Evolutionary conservation across 1,140 invertebrate species (phyloP), one percentile per base, ranked within the genome.

Genomic region (Achroia grisella): DNA sequence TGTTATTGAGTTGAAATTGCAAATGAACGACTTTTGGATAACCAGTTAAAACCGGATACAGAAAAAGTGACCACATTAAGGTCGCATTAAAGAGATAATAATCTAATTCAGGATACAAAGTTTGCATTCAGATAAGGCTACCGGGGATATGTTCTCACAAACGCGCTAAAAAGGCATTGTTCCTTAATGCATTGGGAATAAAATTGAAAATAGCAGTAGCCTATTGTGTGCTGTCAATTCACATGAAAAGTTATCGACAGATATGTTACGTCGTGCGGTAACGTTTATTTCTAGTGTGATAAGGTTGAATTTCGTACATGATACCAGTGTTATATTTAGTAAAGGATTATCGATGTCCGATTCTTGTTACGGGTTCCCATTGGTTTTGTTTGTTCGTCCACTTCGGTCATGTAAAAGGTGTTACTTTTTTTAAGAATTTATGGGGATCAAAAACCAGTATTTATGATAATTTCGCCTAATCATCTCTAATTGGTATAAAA

Each of bases 101-200:
- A 77, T 77, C 74, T 68, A 69, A 73, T 69, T 53, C 54, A 48
- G 62, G 67, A 70, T 67, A 62, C 64, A 71, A 70, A 73, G 71
- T 70, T 58, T 59, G 51, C 60, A 59, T 55, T 56, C 34, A 49
- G 41, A 50, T 45, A 62, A 53, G 49, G 37, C 44, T 62, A 36
- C 34, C 15, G 34, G 17, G 17, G 17, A 23, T 6, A 6, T 6
- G 17, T 23, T 36, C 5, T 36, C 8, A 36, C 6, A 36, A 14
- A n/a, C n/a, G n/a, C n/a, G n/a, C n/a, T n/a, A n/a, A n/a, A n/a
- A 36, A 15, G 9, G 1, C 6, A 12, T n/a, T 34, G 9, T 15
- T 8, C 5, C 15, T 36, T 14, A 15, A 8, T 15, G 14, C 34
- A 13, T 8, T 36, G 2, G 15, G 12, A 9, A 15, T 36, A 15